Conservation (phyloP, 2,113 vertebrate genomes). For the Chaetorhynchus papuensis region DNA sequence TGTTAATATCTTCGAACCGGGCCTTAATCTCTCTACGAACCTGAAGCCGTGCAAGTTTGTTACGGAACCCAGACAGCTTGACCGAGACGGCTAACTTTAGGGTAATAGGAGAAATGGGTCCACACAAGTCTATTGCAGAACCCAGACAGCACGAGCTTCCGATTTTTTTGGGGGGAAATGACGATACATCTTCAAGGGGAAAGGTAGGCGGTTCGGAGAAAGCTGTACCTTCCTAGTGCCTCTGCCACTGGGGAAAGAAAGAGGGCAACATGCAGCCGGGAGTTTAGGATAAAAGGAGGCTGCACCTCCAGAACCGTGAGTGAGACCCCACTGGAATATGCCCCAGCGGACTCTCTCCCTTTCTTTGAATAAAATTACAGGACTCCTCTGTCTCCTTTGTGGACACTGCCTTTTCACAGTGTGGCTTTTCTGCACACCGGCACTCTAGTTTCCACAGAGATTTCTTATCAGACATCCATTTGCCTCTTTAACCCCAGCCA, state of each 20-base stretch:
- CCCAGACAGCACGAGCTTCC: not conserved
- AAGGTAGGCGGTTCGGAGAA: not conserved
- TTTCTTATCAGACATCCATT: not conserved
- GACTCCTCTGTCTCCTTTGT: not conserved
- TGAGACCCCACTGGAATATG: not conserved
- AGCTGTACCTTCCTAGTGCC: not conserved
- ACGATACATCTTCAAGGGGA: not conserved
- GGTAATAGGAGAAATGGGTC: not conserved
- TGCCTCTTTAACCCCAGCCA: not conserved
- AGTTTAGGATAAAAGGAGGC: not conserved
- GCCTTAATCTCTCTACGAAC: not conserved
- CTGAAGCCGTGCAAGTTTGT: not conserved
- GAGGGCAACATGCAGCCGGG: fast-evolving
- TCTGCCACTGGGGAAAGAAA: not conserved
- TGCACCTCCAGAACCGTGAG: not conserved
- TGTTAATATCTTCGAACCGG: not conserved
- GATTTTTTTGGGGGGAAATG: not conserved
- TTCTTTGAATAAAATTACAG: not conserved
- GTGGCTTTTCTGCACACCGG: not conserved
- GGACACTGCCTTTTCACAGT: not conserved
- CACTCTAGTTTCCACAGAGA: not conserved
- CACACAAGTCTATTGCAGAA: not conserved
- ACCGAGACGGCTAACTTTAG: not conserved
- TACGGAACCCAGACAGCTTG: not conserved
- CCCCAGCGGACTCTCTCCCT: not conserved